These are phyloP conservation scores for Nyctibius bracteatus DNA, from an alignment of 2,113 vertebrate species.

Conservation along the genomic window DNA sequence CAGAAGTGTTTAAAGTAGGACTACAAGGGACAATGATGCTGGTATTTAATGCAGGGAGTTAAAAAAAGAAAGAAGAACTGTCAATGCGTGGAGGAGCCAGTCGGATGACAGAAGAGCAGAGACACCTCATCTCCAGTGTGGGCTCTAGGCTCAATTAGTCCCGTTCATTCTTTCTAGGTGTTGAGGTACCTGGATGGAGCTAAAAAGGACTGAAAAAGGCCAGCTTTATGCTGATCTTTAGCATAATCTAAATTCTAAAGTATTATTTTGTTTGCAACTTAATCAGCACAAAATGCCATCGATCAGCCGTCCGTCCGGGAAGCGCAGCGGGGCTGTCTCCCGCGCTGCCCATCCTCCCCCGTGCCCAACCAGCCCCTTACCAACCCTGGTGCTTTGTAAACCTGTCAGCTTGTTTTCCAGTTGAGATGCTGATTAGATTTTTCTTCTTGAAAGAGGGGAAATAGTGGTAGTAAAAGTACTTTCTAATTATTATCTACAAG, in stretches of 20 bases:
- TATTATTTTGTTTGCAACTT: background rate
- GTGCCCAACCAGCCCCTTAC: background rate
- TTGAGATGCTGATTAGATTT: background rate
- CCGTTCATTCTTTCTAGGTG: background rate
- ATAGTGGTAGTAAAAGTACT: background rate
- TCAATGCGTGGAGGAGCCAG: background rate
- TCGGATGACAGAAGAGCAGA: background rate
- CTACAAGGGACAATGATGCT: background rate
- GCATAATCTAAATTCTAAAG: background rate
- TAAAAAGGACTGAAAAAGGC: background rate
- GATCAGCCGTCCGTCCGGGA: background rate
- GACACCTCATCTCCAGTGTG: accelerated
- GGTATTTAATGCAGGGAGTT: background rate
- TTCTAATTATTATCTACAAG: background rate
- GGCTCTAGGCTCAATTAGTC: background rate
- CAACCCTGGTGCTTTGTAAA: background rate
- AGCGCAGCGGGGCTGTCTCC: accelerated
- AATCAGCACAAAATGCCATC: background rate
- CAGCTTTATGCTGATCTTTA: background rate
- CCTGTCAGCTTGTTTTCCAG: background rate
- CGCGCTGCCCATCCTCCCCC: background rate
- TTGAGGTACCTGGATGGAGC: background rate
- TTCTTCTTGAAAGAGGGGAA: background rate
- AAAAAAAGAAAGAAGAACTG: background rate
- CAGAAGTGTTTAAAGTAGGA: background rate